Conservation (phyloP, 2,888 invertebrate species). For the Pantelozetes paolii region DNA sequence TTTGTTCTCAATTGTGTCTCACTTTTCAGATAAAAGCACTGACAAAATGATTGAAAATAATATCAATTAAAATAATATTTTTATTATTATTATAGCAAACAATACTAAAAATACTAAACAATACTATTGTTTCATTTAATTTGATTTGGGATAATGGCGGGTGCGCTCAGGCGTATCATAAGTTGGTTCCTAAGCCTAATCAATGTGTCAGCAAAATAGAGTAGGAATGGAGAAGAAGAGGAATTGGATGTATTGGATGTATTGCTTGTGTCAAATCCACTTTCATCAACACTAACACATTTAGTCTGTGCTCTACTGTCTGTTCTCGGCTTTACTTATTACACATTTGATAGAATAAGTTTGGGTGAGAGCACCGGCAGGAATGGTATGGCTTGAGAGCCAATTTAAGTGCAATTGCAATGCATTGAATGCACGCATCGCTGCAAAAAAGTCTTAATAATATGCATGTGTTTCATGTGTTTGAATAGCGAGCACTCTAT, state of each 20-base stretch:
- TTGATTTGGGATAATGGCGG: neutral
- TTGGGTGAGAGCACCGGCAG: neutral
- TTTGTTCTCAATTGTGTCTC: too few relatives aligned
- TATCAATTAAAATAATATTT: too few relatives aligned
- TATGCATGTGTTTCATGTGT: constrained; percentile 3
- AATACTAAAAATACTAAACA: too few relatives aligned
- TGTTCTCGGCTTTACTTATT: neutral
- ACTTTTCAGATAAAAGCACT: too few relatives aligned
- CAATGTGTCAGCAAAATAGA: constrained; percentile 25
- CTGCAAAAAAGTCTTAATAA: constrained; percentile 6
- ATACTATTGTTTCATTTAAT: too few relatives aligned
- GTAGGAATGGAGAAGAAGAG: constrained; percentile 16
- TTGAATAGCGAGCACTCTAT: constrained; percentile 1
- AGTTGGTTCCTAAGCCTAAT: constrained; percentile 22
- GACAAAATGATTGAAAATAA: too few relatives aligned
- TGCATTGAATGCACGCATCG: neutral
- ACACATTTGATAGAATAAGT: neutral
- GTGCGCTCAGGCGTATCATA: neutral
- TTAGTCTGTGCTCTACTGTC: neutral
- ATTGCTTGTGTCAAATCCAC: neutral
- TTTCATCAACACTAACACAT: constrained; percentile 23
- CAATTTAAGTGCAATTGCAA: constrained; percentile 2
- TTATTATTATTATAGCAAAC: too few relatives aligned
- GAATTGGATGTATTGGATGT: constrained; percentile 12
- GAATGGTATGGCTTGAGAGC: neutral